Evolutionary conservation across 2,797 vertebrate species (phyloP).

Genomic region (Carduelis carduelis): DNA sequence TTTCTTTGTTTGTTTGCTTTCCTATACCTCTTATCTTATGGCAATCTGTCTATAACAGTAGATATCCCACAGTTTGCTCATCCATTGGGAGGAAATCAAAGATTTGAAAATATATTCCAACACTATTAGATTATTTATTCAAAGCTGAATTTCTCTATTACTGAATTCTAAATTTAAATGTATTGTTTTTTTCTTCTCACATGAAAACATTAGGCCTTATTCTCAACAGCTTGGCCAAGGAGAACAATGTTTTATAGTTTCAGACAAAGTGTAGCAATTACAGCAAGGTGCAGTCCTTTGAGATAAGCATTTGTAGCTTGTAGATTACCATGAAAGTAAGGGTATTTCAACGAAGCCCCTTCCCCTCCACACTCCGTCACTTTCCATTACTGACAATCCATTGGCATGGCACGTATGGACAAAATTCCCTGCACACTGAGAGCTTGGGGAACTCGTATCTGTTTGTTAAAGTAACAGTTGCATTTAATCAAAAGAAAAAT

Average conservation of each 20-base stretch:
- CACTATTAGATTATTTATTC: conserved; percentile 17
- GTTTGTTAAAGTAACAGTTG: conserved; percentile 72
- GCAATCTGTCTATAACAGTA: not conserved
- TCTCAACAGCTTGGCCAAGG: not conserved
- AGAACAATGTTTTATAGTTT: not conserved
- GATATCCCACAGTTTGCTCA: not conserved
- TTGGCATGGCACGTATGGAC: conserved; percentile 29
- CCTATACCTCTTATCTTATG: not conserved
- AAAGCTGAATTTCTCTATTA: conserved; percentile 6
- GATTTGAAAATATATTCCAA: not conserved
- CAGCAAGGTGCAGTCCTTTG: conserved; percentile 23
- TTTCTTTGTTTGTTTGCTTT: conserved; percentile 1
- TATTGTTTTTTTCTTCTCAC: not conserved
- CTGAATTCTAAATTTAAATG: conserved; percentile 24
- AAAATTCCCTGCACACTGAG: conserved; percentile 48
- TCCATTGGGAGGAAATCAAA: not conserved
- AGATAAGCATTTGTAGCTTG: conserved; percentile 23
- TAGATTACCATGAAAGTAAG: conserved; percentile 36
- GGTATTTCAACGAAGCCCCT: conserved; percentile 1
- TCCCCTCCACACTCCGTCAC: conserved; percentile 34
- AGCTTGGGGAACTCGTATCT: conserved; percentile 65
- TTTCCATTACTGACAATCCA: conserved; percentile 68
- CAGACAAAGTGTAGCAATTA: conserved; percentile 37
- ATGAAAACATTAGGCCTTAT: not conserved
- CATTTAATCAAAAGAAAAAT: conserved; percentile 72